Conservation (phyloP, 2,888 invertebrate genomes). For the Neoscelio sp. region DNA sequence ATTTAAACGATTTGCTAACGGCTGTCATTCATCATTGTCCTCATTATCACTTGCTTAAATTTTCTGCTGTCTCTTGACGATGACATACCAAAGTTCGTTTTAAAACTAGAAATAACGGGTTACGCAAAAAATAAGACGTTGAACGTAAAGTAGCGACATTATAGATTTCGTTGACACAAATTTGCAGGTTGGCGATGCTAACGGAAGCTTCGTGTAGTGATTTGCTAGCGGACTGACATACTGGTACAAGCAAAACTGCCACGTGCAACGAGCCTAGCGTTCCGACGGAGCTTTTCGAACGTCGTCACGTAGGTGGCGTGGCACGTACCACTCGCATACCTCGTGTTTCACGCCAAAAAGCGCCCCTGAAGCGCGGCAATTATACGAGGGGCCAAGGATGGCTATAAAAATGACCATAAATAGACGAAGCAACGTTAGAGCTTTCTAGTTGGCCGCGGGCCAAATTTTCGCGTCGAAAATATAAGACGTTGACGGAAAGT, state of each 20-base stretch:
- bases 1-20: too few relatives aligned
- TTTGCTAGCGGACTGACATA: constrained; percentile 32
- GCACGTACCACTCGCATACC: constrained; percentile 13
- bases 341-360: neutral
- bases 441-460: constrained; percentile 70
- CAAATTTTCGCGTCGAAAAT: constrained; percentile 69
- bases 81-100: too few relatives aligned
- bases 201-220: constrained; percentile 17
- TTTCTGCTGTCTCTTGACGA: too few relatives aligned
- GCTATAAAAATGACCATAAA: constrained; percentile 80
- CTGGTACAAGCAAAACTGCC: constrained; percentile 17
- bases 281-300: constrained; percentile 18
- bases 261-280: constrained; percentile 23
- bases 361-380: neutral
- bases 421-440: constrained; percentile 64
- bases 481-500: constrained; percentile 6
- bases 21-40: too few relatives aligned
- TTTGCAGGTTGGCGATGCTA: constrained; percentile 1
- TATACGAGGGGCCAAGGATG: constrained; percentile 70
- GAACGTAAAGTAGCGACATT: too few relatives aligned
- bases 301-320: constrained; percentile 8
- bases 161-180: neutral
- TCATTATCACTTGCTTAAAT: too few relatives aligned
- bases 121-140: too few relatives aligned
- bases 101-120: too few relatives aligned